Percentiles rank a stretch among this genome's conserved stretches.
These are phyloP conservation scores for Antechinus stuartii DNA, from an alignment of 2,113 vertebrate genomes.

Conservation along the genomic window DNA sequence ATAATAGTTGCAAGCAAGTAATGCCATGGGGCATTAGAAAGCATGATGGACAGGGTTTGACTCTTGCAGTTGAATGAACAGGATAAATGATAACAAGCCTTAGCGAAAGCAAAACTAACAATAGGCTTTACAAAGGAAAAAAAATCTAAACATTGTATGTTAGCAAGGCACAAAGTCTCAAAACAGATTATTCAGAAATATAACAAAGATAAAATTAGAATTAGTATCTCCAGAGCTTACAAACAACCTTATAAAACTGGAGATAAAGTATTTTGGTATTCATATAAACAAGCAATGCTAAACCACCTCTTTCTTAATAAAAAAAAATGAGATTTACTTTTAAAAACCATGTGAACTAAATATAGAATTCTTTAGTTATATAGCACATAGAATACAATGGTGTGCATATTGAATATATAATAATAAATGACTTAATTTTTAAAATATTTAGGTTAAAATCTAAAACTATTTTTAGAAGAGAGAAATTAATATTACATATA, in stretches of 20 bases:
- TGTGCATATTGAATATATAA: slow-evolving; percentile 60
- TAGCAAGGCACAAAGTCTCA: slow-evolving; percentile 76
- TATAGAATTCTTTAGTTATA: slow-evolving; percentile 55
- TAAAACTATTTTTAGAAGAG: slow-evolving; percentile 42
- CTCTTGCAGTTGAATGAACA: slow-evolving; percentile 74
- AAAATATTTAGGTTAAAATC: slow-evolving; percentile 49
- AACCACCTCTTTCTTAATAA: slow-evolving; percentile 74
- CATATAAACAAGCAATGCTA: slow-evolving; percentile 67
- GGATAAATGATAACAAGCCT: slow-evolving; percentile 78
- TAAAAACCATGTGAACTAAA: slow-evolving; percentile 70
- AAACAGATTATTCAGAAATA: slow-evolving; percentile 78
- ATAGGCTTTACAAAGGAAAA: slow-evolving; percentile 56
- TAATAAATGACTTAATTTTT: slow-evolving; percentile 55
- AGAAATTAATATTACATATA: slow-evolving; percentile 20
- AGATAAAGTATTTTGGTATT: slow-evolving; percentile 72
- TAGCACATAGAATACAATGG: slow-evolving; percentile 45
- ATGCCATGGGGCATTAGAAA: slow-evolving; percentile 58
- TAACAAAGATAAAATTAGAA: slow-evolving; percentile 81
- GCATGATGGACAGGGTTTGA: slow-evolving; percentile 68
- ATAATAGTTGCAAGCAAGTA: slow-evolving; percentile 51
- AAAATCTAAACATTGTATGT: slow-evolving; percentile 61
- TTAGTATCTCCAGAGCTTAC: slow-evolving; percentile 75
- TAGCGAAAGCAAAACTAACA: slow-evolving; percentile 73
- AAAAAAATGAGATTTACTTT: slow-evolving; percentile 74
- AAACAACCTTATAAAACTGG: slow-evolving; percentile 67